phyloP scores from a whole-genome alignment of 2,888 invertebrate genomes.

The Leptinotarsa juncta region DNA sequence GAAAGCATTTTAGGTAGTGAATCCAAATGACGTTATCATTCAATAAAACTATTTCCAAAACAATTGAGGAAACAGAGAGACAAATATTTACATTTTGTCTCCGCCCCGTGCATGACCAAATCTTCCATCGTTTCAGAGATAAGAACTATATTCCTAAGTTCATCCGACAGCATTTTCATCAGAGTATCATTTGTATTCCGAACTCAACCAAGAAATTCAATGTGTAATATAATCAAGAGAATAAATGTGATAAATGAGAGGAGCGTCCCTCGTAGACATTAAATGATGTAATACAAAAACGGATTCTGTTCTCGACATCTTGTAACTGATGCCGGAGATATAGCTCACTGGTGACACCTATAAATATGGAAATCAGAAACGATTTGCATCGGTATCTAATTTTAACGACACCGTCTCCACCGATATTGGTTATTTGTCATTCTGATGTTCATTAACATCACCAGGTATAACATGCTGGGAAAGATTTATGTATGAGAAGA shows the following conservation, averaged over 20 bases:
- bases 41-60: too few relatives aligned
- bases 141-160: too few relatives aligned
- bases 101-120: too few relatives aligned
- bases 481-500: slow-evolving; percentile 35
- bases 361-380: slow-evolving; percentile 42
- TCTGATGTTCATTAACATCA: slow-evolving; percentile 43
- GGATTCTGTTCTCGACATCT: slow-evolving; percentile 33
- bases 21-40: too few relatives aligned
- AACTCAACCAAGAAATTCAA: slow-evolving; percentile 16
- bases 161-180: not conserved
- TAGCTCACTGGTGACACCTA: slow-evolving; percentile 35
- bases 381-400: slow-evolving; percentile 41
- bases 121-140: too few relatives aligned
- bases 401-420: slow-evolving; percentile 32
- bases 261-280: slow-evolving; percentile 1
- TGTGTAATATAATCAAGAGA: slow-evolving; percentile 15
- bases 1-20: too few relatives aligned
- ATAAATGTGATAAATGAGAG: slow-evolving; percentile 2
- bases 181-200: slow-evolving; percentile 3
- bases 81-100: too few relatives aligned
- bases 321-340: slow-evolving; percentile 33
- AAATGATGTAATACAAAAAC: slow-evolving; percentile 26
- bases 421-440: slow-evolving; percentile 43
- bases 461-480: slow-evolving; percentile 35
- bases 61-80: too few relatives aligned